phyloP scores from a whole-genome alignment of 2,113 vertebrate species.

The Lichenostomus cassidix region DNA sequence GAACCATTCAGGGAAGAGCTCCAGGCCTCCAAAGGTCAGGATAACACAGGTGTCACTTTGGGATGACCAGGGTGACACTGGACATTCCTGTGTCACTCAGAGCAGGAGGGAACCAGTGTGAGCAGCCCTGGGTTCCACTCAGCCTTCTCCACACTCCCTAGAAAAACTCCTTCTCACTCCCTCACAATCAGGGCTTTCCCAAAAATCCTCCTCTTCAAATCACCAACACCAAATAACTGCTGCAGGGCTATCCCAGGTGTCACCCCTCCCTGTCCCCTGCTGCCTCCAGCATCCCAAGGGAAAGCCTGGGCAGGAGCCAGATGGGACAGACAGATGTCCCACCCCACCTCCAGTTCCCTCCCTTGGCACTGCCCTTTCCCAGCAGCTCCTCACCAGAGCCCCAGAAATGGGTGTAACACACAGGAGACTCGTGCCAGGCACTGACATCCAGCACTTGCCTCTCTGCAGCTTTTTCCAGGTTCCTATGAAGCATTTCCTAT shows the following conservation, averaged over 20 bases:
- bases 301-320: neutral
- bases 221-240: rapidly evolving
- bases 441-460: neutral
- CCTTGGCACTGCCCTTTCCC: neutral
- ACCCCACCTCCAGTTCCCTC: neutral
- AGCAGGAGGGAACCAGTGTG: neutral
- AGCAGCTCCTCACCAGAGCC: neutral
- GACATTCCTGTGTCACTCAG: rapidly evolving
- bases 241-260: neutral
- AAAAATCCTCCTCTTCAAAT: neutral
- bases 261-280: rapidly evolving
- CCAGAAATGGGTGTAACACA: neutral
- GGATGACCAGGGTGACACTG: neutral
- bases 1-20: neutral
- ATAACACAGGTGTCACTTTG: neutral
- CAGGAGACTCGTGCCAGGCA: rapidly evolving
- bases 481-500: neutral
- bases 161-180: neutral
- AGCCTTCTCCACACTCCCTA: neutral
- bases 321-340: neutral
- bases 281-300: neutral
- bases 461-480: neutral
- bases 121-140: neutral
- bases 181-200: neutral
- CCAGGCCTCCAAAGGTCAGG: neutral